These are phyloP conservation scores for Timema cristinae DNA, from an alignment of 2,888 invertebrate genomes.

Conservation along the genomic window DNA sequence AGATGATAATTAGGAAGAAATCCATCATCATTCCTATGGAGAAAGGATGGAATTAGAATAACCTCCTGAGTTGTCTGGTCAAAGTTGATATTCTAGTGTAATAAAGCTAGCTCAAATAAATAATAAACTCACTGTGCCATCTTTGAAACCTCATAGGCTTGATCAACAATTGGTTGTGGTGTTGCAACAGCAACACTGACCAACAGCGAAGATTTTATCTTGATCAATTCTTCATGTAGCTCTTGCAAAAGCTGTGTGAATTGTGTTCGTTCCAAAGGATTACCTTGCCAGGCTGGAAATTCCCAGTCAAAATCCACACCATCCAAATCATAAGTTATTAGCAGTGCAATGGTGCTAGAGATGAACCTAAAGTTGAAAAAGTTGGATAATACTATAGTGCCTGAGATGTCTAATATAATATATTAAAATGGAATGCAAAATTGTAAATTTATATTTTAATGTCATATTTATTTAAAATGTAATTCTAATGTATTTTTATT, in stretches of 20 bases:
- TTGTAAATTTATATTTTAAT: too few species aligned
- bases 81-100: too few species aligned
- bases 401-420: too few species aligned
- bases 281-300: conserved; percentile 63
- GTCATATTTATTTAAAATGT: too few species aligned
- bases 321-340: conserved; percentile 56
- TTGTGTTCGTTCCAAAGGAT: conserved; percentile 60
- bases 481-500: too few species aligned
- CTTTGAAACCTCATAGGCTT: conserved; percentile 72
- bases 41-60: too few species aligned
- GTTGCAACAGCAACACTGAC: conserved; percentile 78
- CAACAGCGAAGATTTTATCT: conserved; percentile 49
- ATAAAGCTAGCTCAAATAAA: too few species aligned
- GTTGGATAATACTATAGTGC: too few species aligned
- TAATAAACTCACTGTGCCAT: conserved; percentile 59
- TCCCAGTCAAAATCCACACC: conserved; percentile 84
- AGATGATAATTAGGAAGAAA: too few species aligned
- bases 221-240: conserved; percentile 61
- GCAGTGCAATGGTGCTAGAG: conserved; percentile 48
- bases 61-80: too few species aligned
- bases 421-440: too few species aligned
- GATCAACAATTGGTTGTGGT: conserved; percentile 66
- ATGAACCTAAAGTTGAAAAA: conserved; percentile 48
- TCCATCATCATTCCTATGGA: too few species aligned
- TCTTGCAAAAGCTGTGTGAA: conserved; percentile 72